Conservation (phyloP, 2,113 vertebrate genomes). For the Rhinopithecus roxellana region DNA sequence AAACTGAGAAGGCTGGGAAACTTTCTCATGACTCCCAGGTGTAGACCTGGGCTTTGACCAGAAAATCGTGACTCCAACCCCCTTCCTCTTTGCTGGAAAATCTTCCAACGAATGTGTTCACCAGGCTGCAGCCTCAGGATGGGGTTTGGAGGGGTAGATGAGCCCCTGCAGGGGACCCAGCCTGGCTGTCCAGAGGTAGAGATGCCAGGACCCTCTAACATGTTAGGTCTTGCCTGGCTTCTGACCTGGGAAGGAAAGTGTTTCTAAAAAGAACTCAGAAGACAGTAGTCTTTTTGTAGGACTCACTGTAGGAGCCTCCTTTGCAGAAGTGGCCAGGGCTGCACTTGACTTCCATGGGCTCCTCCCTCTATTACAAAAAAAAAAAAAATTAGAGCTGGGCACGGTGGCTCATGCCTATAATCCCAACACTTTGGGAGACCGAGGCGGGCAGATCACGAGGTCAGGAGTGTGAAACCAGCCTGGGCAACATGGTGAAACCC, state of each 20-base stretch:
- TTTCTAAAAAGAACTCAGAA: not conserved
- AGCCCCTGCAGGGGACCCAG: not conserved
- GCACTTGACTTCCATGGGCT: accelerated
- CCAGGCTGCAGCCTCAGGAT: not conserved
- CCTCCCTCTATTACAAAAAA: not conserved
- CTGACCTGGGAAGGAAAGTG: not conserved
- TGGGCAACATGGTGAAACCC: no score
- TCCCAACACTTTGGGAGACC: no score
- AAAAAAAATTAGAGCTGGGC: not conserved
- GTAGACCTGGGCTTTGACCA: accelerated
- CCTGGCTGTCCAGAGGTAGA: accelerated
- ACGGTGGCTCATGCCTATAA: no score
- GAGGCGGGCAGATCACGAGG: no score
- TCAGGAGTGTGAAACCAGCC: no score
- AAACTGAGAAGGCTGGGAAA: not conserved
- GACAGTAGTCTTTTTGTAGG: not conserved
- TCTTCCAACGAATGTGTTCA: not conserved
- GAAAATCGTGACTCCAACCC: accelerated
- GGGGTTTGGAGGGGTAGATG: accelerated
- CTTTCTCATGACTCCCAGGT: not conserved
- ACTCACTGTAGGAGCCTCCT: accelerated
- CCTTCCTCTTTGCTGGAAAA: accelerated
- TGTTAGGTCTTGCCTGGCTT: not conserved
- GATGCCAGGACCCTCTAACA: accelerated
- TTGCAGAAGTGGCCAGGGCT: not conserved